phyloP scores from a whole-genome alignment of 2,888 invertebrate species.

The Aphidoletes aphidimyza region DNA sequence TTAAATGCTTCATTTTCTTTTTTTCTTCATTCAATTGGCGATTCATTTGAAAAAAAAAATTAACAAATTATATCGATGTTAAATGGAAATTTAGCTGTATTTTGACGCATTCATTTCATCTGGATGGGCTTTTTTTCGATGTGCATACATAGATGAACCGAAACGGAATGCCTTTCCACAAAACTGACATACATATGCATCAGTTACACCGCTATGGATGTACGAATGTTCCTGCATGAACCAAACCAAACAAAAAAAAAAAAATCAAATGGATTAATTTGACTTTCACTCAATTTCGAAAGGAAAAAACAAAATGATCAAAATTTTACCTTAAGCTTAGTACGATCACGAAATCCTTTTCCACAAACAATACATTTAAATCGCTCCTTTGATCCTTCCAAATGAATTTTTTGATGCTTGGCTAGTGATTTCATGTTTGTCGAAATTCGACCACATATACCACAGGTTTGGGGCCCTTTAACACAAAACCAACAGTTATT shows the following conservation, averaged over 20 bases:
- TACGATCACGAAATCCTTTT: conserved; percentile 35
- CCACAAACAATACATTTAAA: conserved; percentile 55
- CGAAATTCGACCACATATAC: conserved; percentile 26
- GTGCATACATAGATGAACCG: conserved; percentile 45
- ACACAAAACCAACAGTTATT: too few species aligned
- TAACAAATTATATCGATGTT: too few species aligned
- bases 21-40: too few species aligned
- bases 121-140: conserved; percentile 52
- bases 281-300: too few species aligned
- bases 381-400: conserved; percentile 5
- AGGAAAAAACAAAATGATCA: not conserved
- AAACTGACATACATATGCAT: conserved; percentile 49
- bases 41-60: too few species aligned
- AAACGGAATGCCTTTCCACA: conserved; percentile 52
- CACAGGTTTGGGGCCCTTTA: conserved; percentile 23
- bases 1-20: too few species aligned
- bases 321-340: conserved; percentile 42
- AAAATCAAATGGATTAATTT: not conserved
- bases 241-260: not conserved
- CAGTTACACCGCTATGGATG: conserved; percentile 45
- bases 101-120: conserved; percentile 34
- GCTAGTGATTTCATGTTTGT: conserved; percentile 24
- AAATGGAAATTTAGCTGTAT: not conserved
- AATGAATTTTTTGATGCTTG: conserved; percentile 49
- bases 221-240: conserved; percentile 53